Conservation (phyloP, 2,888 invertebrate species). For the Lucinisca nassula region DNA sequence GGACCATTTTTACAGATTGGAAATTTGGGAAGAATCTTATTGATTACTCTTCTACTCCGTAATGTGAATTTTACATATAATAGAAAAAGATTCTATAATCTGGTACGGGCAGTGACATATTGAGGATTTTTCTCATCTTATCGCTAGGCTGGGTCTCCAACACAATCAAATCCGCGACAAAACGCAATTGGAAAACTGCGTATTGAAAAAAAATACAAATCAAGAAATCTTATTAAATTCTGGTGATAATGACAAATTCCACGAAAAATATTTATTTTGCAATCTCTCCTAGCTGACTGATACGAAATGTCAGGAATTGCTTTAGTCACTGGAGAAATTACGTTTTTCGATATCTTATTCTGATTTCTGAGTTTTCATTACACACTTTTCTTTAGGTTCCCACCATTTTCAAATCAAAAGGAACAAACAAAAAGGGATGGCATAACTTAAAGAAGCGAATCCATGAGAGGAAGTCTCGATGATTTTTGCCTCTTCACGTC, state of each 20-base stretch:
- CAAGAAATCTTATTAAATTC: conserved; percentile 66
- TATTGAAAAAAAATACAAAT: conserved; percentile 63
- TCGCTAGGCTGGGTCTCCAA: conserved; percentile 40
- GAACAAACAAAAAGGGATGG: no score
- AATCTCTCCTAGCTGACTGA: conserved; percentile 31
- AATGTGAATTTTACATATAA: conserved; percentile 79
- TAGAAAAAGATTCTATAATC: conserved; percentile 65
- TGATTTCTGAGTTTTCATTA: conserved; percentile 9
- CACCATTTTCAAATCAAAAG: neutral
- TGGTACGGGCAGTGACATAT: conserved; percentile 68
- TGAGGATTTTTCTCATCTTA: conserved; percentile 66
- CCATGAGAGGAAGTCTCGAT: no score
- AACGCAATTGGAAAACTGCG: conserved; percentile 66
- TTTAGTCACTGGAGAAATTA: conserved; percentile 16
- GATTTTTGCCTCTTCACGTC: no score
- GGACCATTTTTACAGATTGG: conserved; percentile 54
- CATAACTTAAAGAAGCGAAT: no score
- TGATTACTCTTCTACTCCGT: conserved; percentile 72
- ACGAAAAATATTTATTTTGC: conserved; percentile 68
- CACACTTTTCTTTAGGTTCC: neutral
- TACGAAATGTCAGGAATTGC: conserved; percentile 15
- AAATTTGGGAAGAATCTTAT: conserved; percentile 66
- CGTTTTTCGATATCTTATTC: neutral
- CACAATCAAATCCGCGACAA: conserved; percentile 59
- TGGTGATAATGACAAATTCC: conserved; percentile 66